Evolutionary conservation across 23 tunicate species (phyloP), one percentile per base, ranked within the genome.

Genomic region (Trididemnum nubilum): DNA sequence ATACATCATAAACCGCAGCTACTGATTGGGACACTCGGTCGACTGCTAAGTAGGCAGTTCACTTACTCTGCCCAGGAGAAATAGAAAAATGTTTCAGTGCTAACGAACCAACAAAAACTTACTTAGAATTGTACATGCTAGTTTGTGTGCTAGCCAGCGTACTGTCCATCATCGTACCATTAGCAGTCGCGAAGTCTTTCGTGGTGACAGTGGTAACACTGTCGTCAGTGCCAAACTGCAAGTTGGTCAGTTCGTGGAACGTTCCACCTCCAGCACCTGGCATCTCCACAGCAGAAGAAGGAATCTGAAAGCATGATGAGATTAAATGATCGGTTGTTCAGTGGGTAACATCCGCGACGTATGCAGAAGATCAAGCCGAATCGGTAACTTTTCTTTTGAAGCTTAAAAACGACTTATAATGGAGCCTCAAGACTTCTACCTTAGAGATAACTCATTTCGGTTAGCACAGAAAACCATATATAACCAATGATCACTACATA

Each of bases 221-320:
- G 65, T 91, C 97, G 36, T 91, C 97, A 27, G 83, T 76, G 26
- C 97, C 90, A 63, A 91, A 91, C 81, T 91, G 97, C 24, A 91
- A 78, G 31, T 52, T 61, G 77, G 90, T 64, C 23, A 78, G 61
- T 25, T 85, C 90, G 70, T 85, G 90, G 72, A 37, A 85, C 54
- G 60, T 59, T 0, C 81, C 37, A 3, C 84, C 82, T 32, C 81
- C 81, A 2, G 80, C 79, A 0, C 85, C 85, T 0, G 97, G 97
- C 97, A 92, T 92, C 61, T 92, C 97, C 21, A 92, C 97, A 25
- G 97, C 97, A 9, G 97, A 71, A 4, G 91, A 83, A 35, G 97
- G 97, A 26, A 92, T 92, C 97, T 92, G 83, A 36, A 70, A 76
- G 0, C 22, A 35, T 61, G 0, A 67, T 35, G 40, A 44, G n/a